phyloP scores from a whole-genome alignment of 1,140 invertebrate species.

The Agrypnia vestita region DNA sequence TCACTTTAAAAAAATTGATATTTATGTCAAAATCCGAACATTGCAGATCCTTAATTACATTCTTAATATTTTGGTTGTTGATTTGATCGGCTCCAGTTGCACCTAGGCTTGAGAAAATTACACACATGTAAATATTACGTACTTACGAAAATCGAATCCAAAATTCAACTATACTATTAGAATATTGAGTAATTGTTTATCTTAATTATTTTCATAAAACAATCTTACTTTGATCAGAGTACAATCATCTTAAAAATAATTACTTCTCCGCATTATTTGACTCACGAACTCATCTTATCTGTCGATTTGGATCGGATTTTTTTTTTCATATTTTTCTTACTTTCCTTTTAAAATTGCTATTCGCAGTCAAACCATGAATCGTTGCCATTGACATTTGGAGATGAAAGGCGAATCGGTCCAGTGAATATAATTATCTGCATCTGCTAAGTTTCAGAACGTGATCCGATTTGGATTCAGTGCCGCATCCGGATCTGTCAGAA shows the following conservation, averaged over 20 bases:
- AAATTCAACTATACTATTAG: too few relatives aligned
- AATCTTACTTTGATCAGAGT: too few relatives aligned
- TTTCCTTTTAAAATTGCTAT: slow-evolving; percentile 13
- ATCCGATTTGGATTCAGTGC: slow-evolving; percentile 21
- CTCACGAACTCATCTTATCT: slow-evolving; percentile 32
- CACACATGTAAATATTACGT: too few relatives aligned
- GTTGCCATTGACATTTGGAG: slow-evolving; percentile 37
- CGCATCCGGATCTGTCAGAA: slow-evolving; percentile 12
- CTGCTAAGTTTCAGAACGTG: slow-evolving; percentile 32
- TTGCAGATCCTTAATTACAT: too few relatives aligned
- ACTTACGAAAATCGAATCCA: too few relatives aligned
- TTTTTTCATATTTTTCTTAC: slow-evolving; percentile 20
- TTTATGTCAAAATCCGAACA: too few relatives aligned
- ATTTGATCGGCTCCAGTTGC: too few relatives aligned
- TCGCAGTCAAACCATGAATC: slow-evolving; percentile 34
- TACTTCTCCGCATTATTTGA: slow-evolving; percentile 23
- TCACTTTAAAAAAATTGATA: too few relatives aligned
- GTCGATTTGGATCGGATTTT: slow-evolving; percentile 6
- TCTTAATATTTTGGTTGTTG: too few relatives aligned
- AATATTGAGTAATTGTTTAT: too few relatives aligned
- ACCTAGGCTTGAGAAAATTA: too few relatives aligned
- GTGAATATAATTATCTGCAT: slow-evolving; percentile 35
- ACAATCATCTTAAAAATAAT: not conserved
- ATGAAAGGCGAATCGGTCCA: slow-evolving; percentile 23
- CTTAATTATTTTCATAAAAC: too few relatives aligned